These are phyloP conservation scores for Euura lappo DNA, from an alignment of 1,140 invertebrate species.

Conservation along the genomic window DNA sequence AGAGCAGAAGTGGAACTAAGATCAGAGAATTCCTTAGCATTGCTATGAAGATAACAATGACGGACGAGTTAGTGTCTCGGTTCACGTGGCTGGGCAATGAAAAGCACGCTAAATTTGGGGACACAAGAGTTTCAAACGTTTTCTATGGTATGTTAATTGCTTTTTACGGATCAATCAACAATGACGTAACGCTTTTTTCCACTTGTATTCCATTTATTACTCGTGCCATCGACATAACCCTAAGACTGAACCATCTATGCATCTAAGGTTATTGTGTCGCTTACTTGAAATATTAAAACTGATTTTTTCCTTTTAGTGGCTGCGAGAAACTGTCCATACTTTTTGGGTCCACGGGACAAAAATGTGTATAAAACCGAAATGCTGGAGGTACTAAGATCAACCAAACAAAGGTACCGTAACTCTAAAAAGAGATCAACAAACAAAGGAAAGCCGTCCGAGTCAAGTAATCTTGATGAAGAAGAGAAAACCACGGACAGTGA, in stretches of 20 bases:
- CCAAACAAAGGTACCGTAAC: not conserved
- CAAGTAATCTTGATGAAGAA: not conserved
- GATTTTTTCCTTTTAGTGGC: not conserved
- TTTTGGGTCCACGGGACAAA: not conserved
- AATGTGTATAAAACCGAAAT: not conserved
- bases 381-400: not conserved
- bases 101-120: not conserved
- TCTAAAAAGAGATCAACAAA: not conserved
- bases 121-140: conserved; percentile 12
- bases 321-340: not conserved
- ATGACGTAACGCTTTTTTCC: not conserved
- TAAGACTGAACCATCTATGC: not conserved
- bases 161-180: not conserved
- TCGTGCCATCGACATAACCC: not conserved
- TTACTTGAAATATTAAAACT: not conserved
- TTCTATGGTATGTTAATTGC: conserved; percentile 1
- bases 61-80: conserved; percentile 11
- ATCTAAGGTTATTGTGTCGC: not conserved
- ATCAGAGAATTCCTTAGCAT: conserved; percentile 12
- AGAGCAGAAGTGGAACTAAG: not conserved
- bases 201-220: not conserved
- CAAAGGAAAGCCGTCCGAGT: not conserved
- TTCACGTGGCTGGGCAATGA: conserved; percentile 13
- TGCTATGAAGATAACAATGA: conserved; percentile 8
- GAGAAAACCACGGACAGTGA: not conserved